Conservation (phyloP, 2,888 invertebrate species). For the Ectemnius continuus region DNA sequence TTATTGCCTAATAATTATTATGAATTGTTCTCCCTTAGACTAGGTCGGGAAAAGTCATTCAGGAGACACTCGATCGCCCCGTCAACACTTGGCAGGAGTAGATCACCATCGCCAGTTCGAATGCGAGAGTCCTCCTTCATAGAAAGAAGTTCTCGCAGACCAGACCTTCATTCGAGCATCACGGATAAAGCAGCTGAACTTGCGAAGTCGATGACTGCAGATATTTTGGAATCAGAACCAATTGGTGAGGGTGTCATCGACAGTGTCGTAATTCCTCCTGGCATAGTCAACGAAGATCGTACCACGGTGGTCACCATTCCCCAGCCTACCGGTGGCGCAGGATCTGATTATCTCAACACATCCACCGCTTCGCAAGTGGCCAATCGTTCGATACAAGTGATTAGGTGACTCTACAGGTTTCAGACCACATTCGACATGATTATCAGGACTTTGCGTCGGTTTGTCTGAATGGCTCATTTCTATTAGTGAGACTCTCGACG, state of each 20-base stretch:
- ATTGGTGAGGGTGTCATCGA: constrained; percentile 63
- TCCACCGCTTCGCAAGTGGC: constrained; percentile 31
- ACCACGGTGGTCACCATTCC: constrained; percentile 67
- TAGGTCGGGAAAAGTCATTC: background rate
- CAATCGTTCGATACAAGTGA: constrained; percentile 65
- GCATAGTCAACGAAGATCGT: constrained; percentile 57
- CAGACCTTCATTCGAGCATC: constrained; percentile 17
- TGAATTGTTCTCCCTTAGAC: background rate
- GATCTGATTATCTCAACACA: background rate
- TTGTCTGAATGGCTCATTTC: background rate
- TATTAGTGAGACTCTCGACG: constrained; percentile 56
- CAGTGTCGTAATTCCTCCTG: constrained; percentile 69
- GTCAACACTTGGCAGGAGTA: background rate
- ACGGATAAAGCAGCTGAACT: constrained; percentile 58
- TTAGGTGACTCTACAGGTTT: constrained; percentile 46
- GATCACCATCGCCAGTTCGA: background rate
- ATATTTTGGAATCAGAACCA: constrained; percentile 65
- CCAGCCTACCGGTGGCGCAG: constrained; percentile 22
- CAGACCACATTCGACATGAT: too few species aligned
- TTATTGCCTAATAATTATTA: background rate
- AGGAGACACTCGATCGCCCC: constrained; percentile 4
- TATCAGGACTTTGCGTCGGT: background rate
- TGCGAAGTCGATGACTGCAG: constrained; percentile 66
- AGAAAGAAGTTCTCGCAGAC: background rate
- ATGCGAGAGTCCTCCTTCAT: background rate